Base-by-base conservation (phyloP, 2,113 vertebrate species). In the Hiodon tergisus region DNA sequence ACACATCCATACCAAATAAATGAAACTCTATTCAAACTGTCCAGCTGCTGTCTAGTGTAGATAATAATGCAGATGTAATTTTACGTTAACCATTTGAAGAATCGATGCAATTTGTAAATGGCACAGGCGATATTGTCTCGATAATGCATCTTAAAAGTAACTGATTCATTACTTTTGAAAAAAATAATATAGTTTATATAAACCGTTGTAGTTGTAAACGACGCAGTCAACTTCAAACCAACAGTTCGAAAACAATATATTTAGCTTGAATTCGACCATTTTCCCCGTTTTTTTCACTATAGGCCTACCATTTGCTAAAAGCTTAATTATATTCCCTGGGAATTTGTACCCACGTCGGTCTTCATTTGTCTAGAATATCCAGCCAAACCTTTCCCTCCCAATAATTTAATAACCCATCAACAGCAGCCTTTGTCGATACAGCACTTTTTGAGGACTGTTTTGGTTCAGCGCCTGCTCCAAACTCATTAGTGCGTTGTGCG, bases 281-380 rank as follows among this genome's bases (percentile, higher is more conserved):
- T 31, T 31, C 2, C 31, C 31, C 31, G 2, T 31, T 31, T 7
- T 57, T 57, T 1, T 2, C 1, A 57, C 5, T 57, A 57, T 57
- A 57, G 54, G 10, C 5, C 31, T 31, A 31, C 31, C 7, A 47
- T 10, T 66, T 48, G 7, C 8, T 48, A 48, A 66, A 66, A 66
- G 8, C 82, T 69, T 58, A 65, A 71, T 79, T 82, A 16, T 69
- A 60, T 76, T 77, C 75, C 65, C 53, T 65, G 57, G 53, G 71
- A 81, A 79, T 76, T 79, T 73, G 74, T 63, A 10, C 3, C 66
- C 70, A 69, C 69, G 63, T 63, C 69, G 75, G 77, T 76, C 50
- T 46, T 69, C 13, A 8, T 11, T 58, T 68, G 73, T 16, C 47
- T 67, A 58, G 48, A 4, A 65, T 69, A 58, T 74, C 55, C 59